Percentiles rank a stretch among this genome's conserved stretches.
Conservation (phyloP, 2,797 vertebrate species). For the Poeciliopsis paucimaculata region DNA sequence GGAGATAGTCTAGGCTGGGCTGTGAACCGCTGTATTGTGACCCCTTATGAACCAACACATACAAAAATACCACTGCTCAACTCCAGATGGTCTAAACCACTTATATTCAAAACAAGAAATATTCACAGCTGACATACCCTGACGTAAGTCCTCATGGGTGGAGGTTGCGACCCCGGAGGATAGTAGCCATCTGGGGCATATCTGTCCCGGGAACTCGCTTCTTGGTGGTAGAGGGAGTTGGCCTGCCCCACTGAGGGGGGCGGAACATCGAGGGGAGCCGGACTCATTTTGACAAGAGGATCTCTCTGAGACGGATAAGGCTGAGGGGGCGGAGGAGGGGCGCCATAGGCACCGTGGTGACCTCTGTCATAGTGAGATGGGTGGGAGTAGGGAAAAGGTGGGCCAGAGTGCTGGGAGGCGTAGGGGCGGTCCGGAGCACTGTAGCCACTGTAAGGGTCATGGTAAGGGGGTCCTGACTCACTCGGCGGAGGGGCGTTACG, state of each 20-base stretch:
- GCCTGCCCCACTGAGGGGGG: slow-evolving; percentile 75
- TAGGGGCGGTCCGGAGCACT: slow-evolving; percentile 89
- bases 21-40: slow-evolving; percentile 81
- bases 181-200: slow-evolving; percentile 92
- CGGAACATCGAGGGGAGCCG: slow-evolving; percentile 88
- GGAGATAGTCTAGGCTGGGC: slow-evolving; percentile 93
- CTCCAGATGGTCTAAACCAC: not conserved
- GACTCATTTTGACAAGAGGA: slow-evolving; percentile 90
- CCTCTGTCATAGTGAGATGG: slow-evolving; percentile 88
- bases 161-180: slow-evolving; percentile 83
- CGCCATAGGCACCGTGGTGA: slow-evolving; percentile 82
- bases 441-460: slow-evolving; percentile 87
- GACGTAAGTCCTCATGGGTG: slow-evolving; percentile 87
- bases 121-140: slow-evolving; percentile 79
- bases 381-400: slow-evolving; percentile 88
- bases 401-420: slow-evolving; percentile 81
- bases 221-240: slow-evolving; percentile 89
- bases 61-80: slow-evolving; percentile 5
- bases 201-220: slow-evolving; percentile 85
- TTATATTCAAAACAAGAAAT: not conserved
- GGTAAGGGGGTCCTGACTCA: slow-evolving; percentile 87
- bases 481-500: slow-evolving; percentile 86
- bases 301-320: slow-evolving; percentile 88
- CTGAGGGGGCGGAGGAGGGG: slow-evolving; percentile 85
- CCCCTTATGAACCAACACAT: slow-evolving; percentile 72